Evolutionary conservation across 2,113 vertebrate genomes (phyloP).

Genomic region (Bostrychus sinensis): DNA sequence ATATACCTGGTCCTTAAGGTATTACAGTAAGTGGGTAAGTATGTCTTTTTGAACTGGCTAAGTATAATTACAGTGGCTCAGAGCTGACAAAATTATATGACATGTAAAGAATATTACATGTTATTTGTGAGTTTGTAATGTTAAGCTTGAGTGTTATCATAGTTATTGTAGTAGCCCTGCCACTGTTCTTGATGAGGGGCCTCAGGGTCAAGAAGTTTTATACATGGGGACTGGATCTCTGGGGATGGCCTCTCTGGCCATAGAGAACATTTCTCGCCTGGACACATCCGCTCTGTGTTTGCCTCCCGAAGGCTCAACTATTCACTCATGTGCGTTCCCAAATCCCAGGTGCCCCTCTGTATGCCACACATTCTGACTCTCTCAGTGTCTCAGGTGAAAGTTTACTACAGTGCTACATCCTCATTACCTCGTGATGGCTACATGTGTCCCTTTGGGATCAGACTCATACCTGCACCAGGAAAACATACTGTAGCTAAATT

Average conservation of each 20-base stretch:
- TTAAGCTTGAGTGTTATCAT: neutral
- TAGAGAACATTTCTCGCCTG: conserved; percentile 58
- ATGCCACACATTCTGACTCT: conserved; percentile 44
- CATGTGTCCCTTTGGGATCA: conserved; percentile 28
- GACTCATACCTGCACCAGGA: conserved; percentile 10
- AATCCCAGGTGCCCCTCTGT: conserved; percentile 54
- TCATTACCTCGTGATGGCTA: conserved; percentile 32
- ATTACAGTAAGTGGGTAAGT: conserved; percentile 19
- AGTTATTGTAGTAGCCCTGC: conserved; percentile 22
- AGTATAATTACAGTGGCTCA: too few species aligned
- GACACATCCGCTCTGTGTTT: conserved; percentile 52
- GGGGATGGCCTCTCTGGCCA: conserved; percentile 45
- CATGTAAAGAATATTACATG: too few species aligned
- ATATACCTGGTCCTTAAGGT: conserved; percentile 8
- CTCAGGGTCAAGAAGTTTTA: conserved; percentile 48
- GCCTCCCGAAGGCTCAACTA: conserved; percentile 57
- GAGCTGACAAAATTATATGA: too few species aligned
- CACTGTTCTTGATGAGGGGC: conserved; percentile 19
- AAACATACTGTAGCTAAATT: conserved; percentile 29
- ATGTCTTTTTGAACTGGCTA: conserved; percentile 17
- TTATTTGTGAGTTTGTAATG: too few species aligned
- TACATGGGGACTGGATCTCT: conserved; percentile 34
- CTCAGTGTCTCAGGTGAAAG: conserved; percentile 52
- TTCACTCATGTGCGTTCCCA: conserved; percentile 61
- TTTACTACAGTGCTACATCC: conserved; percentile 24